Percentiles rank a stretch among this genome's conserved stretches.
Evolutionary conservation across 2,113 vertebrate species (phyloP).

Genomic region (Marcusenius ussheri): DNA sequence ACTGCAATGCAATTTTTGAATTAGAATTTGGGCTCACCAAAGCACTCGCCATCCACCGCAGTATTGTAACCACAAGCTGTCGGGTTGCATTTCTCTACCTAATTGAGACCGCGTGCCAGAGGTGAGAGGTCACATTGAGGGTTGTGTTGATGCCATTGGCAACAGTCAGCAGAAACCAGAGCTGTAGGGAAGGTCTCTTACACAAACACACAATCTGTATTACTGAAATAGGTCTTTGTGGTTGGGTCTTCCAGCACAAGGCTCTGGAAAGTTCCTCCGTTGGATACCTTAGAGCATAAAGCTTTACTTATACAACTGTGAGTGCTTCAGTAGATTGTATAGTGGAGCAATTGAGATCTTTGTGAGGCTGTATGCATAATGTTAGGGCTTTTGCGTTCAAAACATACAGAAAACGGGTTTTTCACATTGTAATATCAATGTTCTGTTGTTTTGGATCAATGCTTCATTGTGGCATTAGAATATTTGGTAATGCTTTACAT

Average conservation of each 20-base stretch:
- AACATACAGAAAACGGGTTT: not conserved
- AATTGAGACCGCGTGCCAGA: not conserved
- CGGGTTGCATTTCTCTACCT: not conserved
- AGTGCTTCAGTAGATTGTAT: not conserved
- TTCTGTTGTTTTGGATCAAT: not conserved
- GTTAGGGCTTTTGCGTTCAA: not conserved
- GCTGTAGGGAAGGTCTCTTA: not conserved
- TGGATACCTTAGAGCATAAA: not conserved
- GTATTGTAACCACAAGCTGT: not conserved
- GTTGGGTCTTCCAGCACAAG: not conserved
- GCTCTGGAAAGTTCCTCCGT: not conserved
- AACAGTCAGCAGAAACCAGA: not conserved
- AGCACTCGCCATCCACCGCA: not conserved
- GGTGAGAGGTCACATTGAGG: not conserved
- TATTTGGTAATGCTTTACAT: not conserved
- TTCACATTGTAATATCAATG: not conserved
- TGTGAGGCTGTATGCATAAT: not conserved
- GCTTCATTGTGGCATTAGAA: not conserved
- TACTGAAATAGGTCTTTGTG: conserved; percentile 4
- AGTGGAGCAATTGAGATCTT: not conserved
- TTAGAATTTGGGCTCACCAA: not conserved
- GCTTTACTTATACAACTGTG: not conserved
- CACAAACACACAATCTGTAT: not conserved
- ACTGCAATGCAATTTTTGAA: conserved; percentile 1
- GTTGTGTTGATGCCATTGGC: not conserved